Evolutionary conservation across 2,113 vertebrate species (phyloP).

Genomic region (Rhea pennata): DNA sequence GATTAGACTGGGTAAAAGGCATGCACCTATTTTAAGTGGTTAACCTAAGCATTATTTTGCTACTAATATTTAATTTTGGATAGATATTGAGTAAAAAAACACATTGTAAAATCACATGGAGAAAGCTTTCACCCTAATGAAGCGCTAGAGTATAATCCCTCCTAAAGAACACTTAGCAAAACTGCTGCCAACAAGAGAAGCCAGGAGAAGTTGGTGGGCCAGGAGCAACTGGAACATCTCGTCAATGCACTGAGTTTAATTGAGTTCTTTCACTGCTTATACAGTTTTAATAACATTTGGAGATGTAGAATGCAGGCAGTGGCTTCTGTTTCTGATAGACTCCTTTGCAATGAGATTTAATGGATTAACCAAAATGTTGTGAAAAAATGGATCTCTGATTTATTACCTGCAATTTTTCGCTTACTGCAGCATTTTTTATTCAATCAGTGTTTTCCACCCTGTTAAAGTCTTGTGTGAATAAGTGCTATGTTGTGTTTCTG

Average conservation of each 20-base stretch:
- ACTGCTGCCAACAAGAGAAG: background rate
- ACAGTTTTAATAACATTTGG: conserved; percentile 58
- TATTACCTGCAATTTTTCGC: conserved; percentile 82
- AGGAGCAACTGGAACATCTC: background rate
- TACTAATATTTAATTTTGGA: background rate
- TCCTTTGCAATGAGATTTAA: conserved; percentile 82
- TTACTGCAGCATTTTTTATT: conserved; percentile 74
- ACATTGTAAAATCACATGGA: fast-evolving
- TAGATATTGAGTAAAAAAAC: fast-evolving
- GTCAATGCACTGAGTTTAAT: background rate
- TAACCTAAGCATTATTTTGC: background rate
- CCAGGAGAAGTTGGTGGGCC: conserved; percentile 23
- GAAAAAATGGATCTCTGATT: conserved; percentile 85
- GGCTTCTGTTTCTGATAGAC: conserved; percentile 78
- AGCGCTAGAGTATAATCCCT: background rate
- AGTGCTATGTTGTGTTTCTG: conserved; percentile 78
- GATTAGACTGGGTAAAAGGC: background rate
- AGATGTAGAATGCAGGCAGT: conserved; percentile 34
- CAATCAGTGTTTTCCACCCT: conserved; percentile 65
- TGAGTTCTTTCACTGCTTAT: conserved; percentile 40
- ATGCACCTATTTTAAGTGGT: background rate
- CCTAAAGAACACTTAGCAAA: background rate
- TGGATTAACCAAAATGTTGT: conserved; percentile 83
- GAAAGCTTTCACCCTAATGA: fast-evolving
- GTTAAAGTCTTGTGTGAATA: conserved; percentile 78